Evolutionary conservation across 2,797 vertebrate species (phyloP), one percentile per base, ranked within the genome.

Genomic region (Liparis tanakae): DNA sequence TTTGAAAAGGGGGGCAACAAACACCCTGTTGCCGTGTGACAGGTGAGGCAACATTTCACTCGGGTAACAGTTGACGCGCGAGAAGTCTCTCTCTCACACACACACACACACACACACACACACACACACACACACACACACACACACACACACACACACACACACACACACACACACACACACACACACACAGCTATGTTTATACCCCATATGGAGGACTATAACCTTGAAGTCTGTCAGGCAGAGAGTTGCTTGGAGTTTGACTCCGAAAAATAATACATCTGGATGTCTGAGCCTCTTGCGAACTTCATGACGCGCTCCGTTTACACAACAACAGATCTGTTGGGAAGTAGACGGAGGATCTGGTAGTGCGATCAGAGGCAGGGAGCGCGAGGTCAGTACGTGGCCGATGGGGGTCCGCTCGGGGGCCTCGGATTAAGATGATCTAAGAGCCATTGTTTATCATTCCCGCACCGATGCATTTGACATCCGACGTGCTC

Each of bases 311-410:
- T 10, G 7, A 39, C 37, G 37, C 10, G 37, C 6, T 20, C 44
- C 62, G 0, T 10, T 59, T 51, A 34, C 66, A 13, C 36, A 1
- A 48, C 6, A 13, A 41, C 4, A 67, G 54, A 15, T 61, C 48
- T 54, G 56, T 4, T 48, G 5, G 14, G 44, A 30, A 44, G 15
- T 3, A 1, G 6, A 30, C 14, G 30, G 44, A 33, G 63, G 62
- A 39, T 44, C 13, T 36, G 10, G 48, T 50, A 13, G 10, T 13
- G 48, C 7, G 8, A n/a, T 30, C 39, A 37, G 10, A 39, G 30
- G 36, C 1, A 30, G 9, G 22, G 8, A 75, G 74, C 80, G 74
- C 76, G 59, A 72, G 63, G 70, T 70, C 53, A 61, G 77, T 74
- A 22, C 25, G 56, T 55, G 46, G 4, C 25, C 25, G 25, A 30